Evolutionary conservation across 2,797 vertebrate genomes (phyloP).

Genomic region (Chaenodraco wilsoni): DNA sequence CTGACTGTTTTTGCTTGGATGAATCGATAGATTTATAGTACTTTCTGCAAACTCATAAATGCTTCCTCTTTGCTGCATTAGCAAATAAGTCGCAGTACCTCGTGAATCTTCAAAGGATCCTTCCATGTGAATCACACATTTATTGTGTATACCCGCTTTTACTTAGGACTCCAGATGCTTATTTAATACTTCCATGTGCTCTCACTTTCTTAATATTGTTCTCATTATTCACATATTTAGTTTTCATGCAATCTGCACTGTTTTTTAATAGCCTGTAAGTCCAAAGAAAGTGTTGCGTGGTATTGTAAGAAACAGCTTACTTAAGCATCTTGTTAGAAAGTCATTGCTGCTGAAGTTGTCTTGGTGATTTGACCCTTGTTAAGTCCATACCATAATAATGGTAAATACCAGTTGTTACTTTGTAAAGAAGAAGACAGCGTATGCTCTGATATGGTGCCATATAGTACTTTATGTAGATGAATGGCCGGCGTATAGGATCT

Average conservation of each 20-base stretch:
- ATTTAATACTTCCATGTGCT: slow-evolving; percentile 29
- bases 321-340: slow-evolving; percentile 54
- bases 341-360: slow-evolving; percentile 41
- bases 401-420: slow-evolving; percentile 47
- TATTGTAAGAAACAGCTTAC: slow-evolving; percentile 49
- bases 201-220: slow-evolving; percentile 23
- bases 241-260: slow-evolving; percentile 39
- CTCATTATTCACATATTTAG: slow-evolving; percentile 36
- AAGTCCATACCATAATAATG: slow-evolving; percentile 45
- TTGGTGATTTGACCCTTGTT: slow-evolving; percentile 35
- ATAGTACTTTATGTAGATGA: slow-evolving; percentile 22
- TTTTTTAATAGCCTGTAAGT: slow-evolving; percentile 16
- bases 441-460: slow-evolving; percentile 42
- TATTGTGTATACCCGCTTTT: slow-evolving; percentile 13
- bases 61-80: not conserved
- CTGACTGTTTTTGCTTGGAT: not conserved
- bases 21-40: not conserved
- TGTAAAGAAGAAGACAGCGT: slow-evolving; percentile 26
- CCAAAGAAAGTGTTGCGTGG: slow-evolving; percentile 47
- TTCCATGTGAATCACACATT: slow-evolving; percentile 19
- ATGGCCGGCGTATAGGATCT: slow-evolving; percentile 34
- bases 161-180: slow-evolving; percentile 36
- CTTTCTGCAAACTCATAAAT: slow-evolving; percentile 13
- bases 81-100: slow-evolving; percentile 1
- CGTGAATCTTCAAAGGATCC: slow-evolving; percentile 7